These are phyloP conservation scores for Carduelis carduelis DNA, from an alignment of 2,797 vertebrate species.

Conservation along the genomic window DNA sequence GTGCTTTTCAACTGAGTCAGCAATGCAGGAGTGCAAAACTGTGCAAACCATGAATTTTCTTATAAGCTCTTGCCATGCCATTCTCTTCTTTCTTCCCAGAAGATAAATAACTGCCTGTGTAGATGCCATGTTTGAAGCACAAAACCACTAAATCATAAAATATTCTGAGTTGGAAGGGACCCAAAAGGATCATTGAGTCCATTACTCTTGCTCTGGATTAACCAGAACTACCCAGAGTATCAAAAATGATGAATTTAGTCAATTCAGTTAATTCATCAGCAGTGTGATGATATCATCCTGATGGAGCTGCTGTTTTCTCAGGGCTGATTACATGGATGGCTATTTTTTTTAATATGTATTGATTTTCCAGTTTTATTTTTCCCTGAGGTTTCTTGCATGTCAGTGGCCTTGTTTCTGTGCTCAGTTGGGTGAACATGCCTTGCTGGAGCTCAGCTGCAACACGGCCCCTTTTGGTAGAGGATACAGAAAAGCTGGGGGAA, in stretches of 20 bases:
- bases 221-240: neutral
- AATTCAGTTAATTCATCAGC: neutral
- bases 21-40: neutral
- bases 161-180: neutral
- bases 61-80: neutral
- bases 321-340: neutral
- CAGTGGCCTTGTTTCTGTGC: fast-evolving
- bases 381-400: neutral
- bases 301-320: neutral
- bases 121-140: neutral
- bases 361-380: neutral
- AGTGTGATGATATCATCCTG: neutral
- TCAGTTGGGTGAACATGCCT: neutral
- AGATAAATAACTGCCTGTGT: neutral
- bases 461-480: neutral
- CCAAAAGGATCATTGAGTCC: neutral
- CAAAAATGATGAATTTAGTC: neutral
- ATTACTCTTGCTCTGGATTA: neutral
- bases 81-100: neutral
- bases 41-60: neutral
- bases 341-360: neutral
- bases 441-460: neutral
- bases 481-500: neutral
- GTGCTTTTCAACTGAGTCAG: neutral
- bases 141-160: neutral